Conservation (phyloP, 92 coral and sea anemone genomes). For the Phenganax subtilis region DNA sequence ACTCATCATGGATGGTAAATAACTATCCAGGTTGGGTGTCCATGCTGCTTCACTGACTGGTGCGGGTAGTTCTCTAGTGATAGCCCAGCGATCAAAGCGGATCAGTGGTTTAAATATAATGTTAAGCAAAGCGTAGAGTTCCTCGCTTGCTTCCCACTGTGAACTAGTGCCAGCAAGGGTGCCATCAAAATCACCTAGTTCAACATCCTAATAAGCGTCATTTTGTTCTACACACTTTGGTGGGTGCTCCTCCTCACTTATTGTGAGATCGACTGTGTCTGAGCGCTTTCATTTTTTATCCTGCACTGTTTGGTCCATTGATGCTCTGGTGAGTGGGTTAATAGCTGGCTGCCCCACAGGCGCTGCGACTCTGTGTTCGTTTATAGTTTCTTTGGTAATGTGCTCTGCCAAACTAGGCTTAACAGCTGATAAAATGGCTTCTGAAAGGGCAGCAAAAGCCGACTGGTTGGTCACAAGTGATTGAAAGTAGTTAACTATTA, state of each 20-base stretch:
- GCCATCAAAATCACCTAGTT: conserved; percentile 35
- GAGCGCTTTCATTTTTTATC: background rate
- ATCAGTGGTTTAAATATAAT: conserved; percentile 38
- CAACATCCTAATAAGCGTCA: background rate
- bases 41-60: conserved; percentile 43
- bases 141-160: conserved; percentile 55
- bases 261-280: conserved; percentile 27
- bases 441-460: conserved; percentile 32
- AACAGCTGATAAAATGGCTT: conserved; percentile 40
- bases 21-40: conserved; percentile 41
- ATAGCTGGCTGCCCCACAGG: conserved; percentile 15
- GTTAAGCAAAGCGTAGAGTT: conserved; percentile 43
- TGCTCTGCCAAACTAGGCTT: conserved; percentile 28
- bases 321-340: conserved; percentile 22
- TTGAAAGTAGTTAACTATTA: background rate
- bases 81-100: conserved; percentile 49
- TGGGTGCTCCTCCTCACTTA: conserved; percentile 15
- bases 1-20: conserved; percentile 23
- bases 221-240: background rate
- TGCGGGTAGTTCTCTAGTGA: conserved; percentile 41
- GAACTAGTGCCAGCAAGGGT: background rate
- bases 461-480: conserved; percentile 49
- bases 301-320: conserved; percentile 45
- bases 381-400: background rate
- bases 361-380: conserved; percentile 22